Conservation (phyloP, 2,888 invertebrate species). For the Gibbula magus region DNA sequence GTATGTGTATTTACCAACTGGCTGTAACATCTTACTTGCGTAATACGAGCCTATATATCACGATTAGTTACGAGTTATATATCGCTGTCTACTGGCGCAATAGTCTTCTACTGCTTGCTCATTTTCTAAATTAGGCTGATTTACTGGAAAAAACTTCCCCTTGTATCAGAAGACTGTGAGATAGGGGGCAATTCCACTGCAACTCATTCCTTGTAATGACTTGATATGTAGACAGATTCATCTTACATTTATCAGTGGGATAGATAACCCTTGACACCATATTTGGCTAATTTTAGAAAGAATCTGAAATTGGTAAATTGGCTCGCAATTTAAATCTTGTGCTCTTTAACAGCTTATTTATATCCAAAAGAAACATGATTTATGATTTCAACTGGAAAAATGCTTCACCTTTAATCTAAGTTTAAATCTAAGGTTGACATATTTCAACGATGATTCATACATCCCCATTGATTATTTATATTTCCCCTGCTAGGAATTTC, state of each 20-base stretch:
- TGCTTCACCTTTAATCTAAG: no score
- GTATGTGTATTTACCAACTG: neutral
- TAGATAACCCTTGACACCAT: neutral
- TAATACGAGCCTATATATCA: conserved; percentile 1
- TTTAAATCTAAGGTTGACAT: no score
- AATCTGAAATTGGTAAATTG: neutral
- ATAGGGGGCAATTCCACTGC: neutral
- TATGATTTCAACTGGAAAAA: no score
- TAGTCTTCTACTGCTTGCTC: neutral
- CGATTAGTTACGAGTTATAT: neutral
- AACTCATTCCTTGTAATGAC: neutral
- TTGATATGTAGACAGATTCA: neutral
- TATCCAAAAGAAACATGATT: no score
- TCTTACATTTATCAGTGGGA: neutral
- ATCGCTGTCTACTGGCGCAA: neutral
- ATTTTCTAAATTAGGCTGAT: conserved; percentile 18
- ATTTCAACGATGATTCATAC: no score
- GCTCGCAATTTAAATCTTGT: neutral
- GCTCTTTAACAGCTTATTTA: no score
- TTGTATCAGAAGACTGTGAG: neutral
- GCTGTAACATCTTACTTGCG: neutral
- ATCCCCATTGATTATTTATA: no score
- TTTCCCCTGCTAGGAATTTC: no score
- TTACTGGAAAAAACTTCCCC: neutral
- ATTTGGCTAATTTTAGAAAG: neutral